phyloP scores from a whole-genome alignment of 2,113 vertebrate genomes.

The Sceloporus undulatus region DNA sequence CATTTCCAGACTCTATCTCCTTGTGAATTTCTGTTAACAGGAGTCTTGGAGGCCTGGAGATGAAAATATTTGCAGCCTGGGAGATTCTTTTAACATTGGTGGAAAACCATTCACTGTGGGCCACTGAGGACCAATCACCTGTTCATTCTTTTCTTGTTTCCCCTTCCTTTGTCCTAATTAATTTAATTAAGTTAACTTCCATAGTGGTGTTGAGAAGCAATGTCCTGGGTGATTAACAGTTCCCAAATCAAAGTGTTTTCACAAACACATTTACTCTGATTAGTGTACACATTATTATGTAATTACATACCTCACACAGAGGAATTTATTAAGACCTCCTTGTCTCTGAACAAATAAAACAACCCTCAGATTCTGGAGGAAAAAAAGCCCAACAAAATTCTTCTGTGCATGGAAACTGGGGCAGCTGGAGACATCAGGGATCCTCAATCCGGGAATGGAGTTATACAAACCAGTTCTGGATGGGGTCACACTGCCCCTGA shows the following conservation, averaged over 20 bases:
- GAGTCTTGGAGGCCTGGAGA: slow-evolving; percentile 52
- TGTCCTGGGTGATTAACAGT: slow-evolving; percentile 88
- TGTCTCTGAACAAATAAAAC: slow-evolving; percentile 85
- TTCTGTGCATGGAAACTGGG: slow-evolving; percentile 65
- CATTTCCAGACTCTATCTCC: slow-evolving; percentile 51
- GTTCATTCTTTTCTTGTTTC: slow-evolving; percentile 82
- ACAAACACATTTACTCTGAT: slow-evolving; percentile 89
- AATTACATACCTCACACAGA: slow-evolving; percentile 88
- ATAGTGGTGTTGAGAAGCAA: slow-evolving; percentile 85
- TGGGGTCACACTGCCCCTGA: no score
- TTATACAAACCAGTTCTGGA: no score
- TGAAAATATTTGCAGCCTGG: slow-evolving; percentile 46
- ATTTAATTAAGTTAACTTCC: slow-evolving; percentile 89
- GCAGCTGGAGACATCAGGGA: slow-evolving; percentile 56
- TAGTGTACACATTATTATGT: slow-evolving; percentile 89
- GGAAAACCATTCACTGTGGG: slow-evolving; percentile 72
- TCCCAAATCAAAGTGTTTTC: slow-evolving; percentile 88
- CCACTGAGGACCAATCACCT: slow-evolving; percentile 84
- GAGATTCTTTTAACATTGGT: slow-evolving; percentile 74
- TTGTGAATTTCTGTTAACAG: slow-evolving; percentile 51
- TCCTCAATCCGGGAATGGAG: neutral
- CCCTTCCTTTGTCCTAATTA: slow-evolving; percentile 83
- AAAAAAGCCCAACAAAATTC: slow-evolving; percentile 55
- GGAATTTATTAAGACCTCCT: slow-evolving; percentile 87
- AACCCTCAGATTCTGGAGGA: slow-evolving; percentile 78